Conservation (phyloP, 2,797 vertebrate genomes). For the Pristis pectinata region DNA sequence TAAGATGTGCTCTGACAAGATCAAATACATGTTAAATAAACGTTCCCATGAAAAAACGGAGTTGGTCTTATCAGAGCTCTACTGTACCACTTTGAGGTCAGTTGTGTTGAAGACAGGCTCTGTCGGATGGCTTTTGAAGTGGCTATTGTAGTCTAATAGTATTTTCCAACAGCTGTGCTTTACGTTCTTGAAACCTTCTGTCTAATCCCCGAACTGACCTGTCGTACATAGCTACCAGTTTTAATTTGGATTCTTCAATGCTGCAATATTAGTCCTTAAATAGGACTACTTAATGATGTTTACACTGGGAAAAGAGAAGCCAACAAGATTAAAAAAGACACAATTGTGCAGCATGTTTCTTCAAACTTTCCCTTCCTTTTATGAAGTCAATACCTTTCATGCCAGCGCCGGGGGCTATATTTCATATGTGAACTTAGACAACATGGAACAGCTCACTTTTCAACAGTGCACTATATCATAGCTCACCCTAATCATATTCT, state of each 20-base stretch:
- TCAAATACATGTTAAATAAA: slow-evolving; percentile 37
- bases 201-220: slow-evolving; percentile 30
- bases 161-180: slow-evolving; percentile 38
- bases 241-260: slow-evolving; percentile 27
- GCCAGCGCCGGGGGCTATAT: background rate
- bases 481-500: background rate
- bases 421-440: background rate
- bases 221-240: slow-evolving; percentile 28
- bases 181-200: slow-evolving; percentile 22
- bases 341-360: background rate
- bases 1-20: slow-evolving; percentile 31
- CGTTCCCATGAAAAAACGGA: background rate
- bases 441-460: background rate
- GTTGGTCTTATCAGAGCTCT: slow-evolving; percentile 34
- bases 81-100: slow-evolving; percentile 31
- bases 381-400: background rate
- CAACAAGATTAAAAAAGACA: background rate
- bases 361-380: background rate
- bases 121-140: slow-evolving; percentile 33
- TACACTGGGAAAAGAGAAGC: background rate
- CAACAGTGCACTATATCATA: background rate
- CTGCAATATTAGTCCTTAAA: slow-evolving; percentile 30
- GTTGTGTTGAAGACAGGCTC: slow-evolving; percentile 29
- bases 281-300: slow-evolving; percentile 19
- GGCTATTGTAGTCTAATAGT: slow-evolving; percentile 34